phyloP scores from a whole-genome alignment of 2,113 vertebrate species.

The Trematocara zebra region DNA sequence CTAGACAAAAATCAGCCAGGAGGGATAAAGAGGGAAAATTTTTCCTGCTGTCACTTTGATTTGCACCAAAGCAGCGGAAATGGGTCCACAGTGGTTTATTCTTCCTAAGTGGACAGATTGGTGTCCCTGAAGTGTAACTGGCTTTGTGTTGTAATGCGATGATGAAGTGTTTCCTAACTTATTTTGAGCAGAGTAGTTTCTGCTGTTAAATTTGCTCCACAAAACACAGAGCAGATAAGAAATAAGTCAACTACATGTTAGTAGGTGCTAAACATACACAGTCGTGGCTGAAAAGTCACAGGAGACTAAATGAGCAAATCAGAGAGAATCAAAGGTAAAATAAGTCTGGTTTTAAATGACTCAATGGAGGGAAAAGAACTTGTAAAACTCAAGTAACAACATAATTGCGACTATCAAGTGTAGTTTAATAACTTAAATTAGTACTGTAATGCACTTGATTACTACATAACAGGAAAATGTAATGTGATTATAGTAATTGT shows the following conservation, averaged over 20 bases:
- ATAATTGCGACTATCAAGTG: not conserved
- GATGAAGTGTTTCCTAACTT: not conserved
- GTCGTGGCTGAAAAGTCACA: not conserved
- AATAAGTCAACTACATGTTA: not conserved
- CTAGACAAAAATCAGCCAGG: not conserved
- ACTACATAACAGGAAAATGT: not conserved
- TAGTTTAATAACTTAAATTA: not conserved
- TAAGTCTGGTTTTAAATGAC: not conserved
- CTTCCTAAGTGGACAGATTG: not conserved
- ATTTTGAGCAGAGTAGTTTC: not conserved
- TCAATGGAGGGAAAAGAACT: not conserved
- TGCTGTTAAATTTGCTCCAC: not conserved
- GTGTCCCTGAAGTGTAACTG: not conserved
- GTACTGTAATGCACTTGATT: not conserved
- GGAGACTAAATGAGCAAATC: not conserved
- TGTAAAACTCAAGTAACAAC: fast-evolving
- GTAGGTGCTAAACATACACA: not conserved
- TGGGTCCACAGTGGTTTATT: not conserved
- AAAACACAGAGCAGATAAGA: not conserved
- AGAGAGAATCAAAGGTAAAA: not conserved
- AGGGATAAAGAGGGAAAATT: fast-evolving
- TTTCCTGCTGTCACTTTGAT: not conserved
- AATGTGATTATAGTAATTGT: not conserved
- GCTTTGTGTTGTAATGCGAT: not conserved
- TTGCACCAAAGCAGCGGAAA: not conserved